Conservation (phyloP, 2,888 invertebrate genomes). For the Hartigia nigra region DNA sequence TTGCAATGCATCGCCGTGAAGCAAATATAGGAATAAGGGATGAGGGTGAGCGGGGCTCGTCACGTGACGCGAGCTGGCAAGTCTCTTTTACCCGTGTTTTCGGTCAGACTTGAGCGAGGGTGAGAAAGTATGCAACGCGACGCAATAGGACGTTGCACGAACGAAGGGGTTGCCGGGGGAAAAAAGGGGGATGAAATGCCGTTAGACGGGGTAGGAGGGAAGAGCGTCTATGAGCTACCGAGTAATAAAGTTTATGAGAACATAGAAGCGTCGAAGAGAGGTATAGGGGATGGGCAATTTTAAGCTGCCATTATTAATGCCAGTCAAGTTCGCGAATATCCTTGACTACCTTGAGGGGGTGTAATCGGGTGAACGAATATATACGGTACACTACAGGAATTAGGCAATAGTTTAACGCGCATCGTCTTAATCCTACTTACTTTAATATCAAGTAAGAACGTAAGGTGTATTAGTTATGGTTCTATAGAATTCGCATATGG, state of each 20-base stretch:
- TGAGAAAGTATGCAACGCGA: neutral
- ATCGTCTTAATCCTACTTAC: neutral
- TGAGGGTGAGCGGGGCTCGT: neutral
- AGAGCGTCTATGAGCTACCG: slow-evolving; percentile 3
- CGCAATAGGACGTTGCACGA: neutral
- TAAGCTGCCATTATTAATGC: slow-evolving; percentile 36
- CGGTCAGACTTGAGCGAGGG: slow-evolving; percentile 10
- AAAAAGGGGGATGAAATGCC: neutral
- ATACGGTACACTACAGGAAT: neutral
- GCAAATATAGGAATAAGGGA: neutral
- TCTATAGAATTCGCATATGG: neutral
- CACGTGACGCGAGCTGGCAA: slow-evolving; percentile 21
- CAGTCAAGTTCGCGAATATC: neutral
- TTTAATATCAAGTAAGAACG: too few species aligned
- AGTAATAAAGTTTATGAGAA: neutral
- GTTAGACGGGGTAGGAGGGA: slow-evolving; percentile 21
- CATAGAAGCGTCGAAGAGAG: too few species aligned
- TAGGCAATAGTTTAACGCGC: neutral
- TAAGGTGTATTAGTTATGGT: neutral
- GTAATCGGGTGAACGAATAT: neutral
- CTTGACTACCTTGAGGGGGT: neutral
- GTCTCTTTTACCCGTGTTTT: slow-evolving; percentile 16
- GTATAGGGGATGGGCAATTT: slow-evolving; percentile 14
- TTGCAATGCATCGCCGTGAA: neutral
- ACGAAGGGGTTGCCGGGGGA: neutral